Percentiles rank a stretch among this genome's conserved stretches.
Evolutionary conservation across 2,888 invertebrate species (phyloP).

Genomic region (Caenorhabditis sp.): DNA sequence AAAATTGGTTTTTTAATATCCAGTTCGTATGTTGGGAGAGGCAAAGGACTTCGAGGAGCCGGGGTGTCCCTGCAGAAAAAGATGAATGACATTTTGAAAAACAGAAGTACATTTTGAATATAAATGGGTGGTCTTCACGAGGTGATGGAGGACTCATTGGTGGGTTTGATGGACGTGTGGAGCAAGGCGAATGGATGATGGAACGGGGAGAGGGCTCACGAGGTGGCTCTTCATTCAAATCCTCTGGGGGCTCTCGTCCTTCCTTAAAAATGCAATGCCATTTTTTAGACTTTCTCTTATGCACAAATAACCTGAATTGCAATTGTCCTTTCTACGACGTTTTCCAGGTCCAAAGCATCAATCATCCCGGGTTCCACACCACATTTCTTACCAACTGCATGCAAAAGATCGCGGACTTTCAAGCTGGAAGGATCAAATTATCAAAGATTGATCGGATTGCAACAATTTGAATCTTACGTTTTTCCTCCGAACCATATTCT

Average conservation of each 20-base stretch:
- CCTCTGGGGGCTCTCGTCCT: slow-evolving; percentile 80
- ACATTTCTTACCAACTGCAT: slow-evolving; percentile 82
- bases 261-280: slow-evolving; percentile 68
- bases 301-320: slow-evolving; percentile 75
- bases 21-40: slow-evolving; percentile 50
- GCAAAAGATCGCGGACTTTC: slow-evolving; percentile 80
- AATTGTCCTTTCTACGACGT: slow-evolving; percentile 81
- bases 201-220: slow-evolving; percentile 66
- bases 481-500: slow-evolving; percentile 83
- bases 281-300: neutral
- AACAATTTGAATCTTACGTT: too few species aligned
- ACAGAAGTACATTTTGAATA: slow-evolving; percentile 56
- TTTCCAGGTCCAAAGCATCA: slow-evolving; percentile 81
- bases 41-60: slow-evolving; percentile 42
- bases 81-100: neutral
- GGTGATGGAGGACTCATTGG: slow-evolving; percentile 66
- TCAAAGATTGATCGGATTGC: too few species aligned
- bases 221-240: slow-evolving; percentile 75
- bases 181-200: slow-evolving; percentile 58
- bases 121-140: slow-evolving; percentile 64
- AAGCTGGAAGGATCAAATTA: slow-evolving; percentile 76
- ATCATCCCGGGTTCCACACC: slow-evolving; percentile 81
- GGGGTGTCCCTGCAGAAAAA: slow-evolving; percentile 40
- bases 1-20: slow-evolving; percentile 72
- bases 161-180: slow-evolving; percentile 50